These are phyloP conservation scores for Microctonus aethiopoides DNA, from an alignment of 2,888 invertebrate genomes.

Conservation along the genomic window DNA sequence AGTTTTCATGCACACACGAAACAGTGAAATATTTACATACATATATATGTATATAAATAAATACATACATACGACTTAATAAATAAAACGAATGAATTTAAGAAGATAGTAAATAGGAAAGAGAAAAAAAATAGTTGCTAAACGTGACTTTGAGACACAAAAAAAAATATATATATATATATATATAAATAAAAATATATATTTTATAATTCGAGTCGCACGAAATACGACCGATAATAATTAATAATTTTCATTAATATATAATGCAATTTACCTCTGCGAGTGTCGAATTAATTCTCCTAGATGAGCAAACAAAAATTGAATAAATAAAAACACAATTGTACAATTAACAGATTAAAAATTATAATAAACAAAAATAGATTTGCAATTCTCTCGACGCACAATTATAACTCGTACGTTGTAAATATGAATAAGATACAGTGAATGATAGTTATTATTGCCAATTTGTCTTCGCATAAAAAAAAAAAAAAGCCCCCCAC, in stretches of 20 bases:
- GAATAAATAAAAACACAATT: neutral
- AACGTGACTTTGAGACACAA: neutral
- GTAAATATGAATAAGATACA: neutral
- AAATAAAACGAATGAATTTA: neutral
- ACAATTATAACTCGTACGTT: conserved; percentile 23
- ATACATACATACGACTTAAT: neutral
- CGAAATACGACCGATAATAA: neutral
- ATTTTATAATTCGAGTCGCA: conserved; percentile 28
- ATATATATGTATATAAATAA: neutral
- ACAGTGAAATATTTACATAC: neutral
- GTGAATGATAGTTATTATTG: neutral
- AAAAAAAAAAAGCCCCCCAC: too few species aligned
- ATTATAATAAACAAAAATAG: neutral
- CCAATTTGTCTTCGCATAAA: conserved; percentile 25
- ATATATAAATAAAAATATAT: conserved; percentile 7
- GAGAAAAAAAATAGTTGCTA: neutral
- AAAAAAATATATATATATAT: neutral
- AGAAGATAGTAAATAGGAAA: neutral
- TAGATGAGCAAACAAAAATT: neutral
- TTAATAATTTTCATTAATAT: conserved; percentile 9
- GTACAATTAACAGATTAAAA: neutral
- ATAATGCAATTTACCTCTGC: neutral
- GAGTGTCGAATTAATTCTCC: neutral
- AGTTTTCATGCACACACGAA: neutral
- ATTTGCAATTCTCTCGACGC: conserved; percentile 16